phyloP scores from a whole-genome alignment of 2,797 vertebrate species.

The Coluber constrictor region DNA sequence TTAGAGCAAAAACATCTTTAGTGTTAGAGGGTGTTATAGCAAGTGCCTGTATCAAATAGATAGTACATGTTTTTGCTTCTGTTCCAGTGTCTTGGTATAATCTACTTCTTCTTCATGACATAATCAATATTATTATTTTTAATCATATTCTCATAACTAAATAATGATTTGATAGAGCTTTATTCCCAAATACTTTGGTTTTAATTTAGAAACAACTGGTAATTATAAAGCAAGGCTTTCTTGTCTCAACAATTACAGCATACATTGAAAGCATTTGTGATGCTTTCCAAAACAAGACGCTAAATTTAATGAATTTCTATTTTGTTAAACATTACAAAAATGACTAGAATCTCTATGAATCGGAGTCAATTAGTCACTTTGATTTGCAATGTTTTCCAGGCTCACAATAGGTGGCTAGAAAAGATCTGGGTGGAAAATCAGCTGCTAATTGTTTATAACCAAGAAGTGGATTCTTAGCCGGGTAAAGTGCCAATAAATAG shows the following conservation, averaged over 20 bases:
- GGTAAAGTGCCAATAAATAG: slow-evolving; percentile 58
- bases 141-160: slow-evolving; percentile 15
- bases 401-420: slow-evolving; percentile 71
- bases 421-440: slow-evolving; percentile 67
- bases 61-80: background rate
- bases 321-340: slow-evolving; percentile 74
- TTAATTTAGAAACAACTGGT: slow-evolving; percentile 77
- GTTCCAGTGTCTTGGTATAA: background rate
- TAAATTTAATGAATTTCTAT: slow-evolving; percentile 84
- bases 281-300: slow-evolving; percentile 75
- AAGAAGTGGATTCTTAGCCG: slow-evolving; percentile 45
- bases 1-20: background rate
- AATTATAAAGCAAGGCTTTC: slow-evolving; percentile 69
- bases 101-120: background rate
- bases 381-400: slow-evolving; percentile 76
- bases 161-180: slow-evolving; percentile 59
- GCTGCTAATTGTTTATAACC: slow-evolving; percentile 67
- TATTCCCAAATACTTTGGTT: slow-evolving; percentile 22
- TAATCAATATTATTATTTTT: slow-evolving; percentile 21
- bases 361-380: slow-evolving; percentile 68
- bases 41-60: background rate
- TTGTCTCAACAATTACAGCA: slow-evolving; percentile 70
- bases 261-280: slow-evolving; percentile 75
- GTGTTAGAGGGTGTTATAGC: background rate
- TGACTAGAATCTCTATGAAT: slow-evolving; percentile 64